A percentile compares a stretch with the other conserved stretches of the same genome.
phyloP scores from a whole-genome alignment of 2,888 invertebrate genomes.

The Trichacis sp. region DNA sequence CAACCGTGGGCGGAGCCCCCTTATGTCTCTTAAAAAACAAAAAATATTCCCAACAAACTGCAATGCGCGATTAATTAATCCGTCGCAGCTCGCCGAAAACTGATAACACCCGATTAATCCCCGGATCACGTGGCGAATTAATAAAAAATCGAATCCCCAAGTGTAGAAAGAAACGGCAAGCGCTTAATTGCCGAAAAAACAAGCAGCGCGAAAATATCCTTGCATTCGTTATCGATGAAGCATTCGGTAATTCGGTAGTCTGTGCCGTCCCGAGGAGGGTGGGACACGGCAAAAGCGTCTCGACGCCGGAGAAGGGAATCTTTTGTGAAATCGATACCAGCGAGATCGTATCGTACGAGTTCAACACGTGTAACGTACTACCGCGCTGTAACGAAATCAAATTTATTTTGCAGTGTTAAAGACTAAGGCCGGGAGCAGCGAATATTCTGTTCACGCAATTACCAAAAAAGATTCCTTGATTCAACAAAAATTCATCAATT shows the following conservation, averaged over 20 bases:
- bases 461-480: too few relatives aligned
- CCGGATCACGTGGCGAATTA: background rate
- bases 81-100: too few relatives aligned
- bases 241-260: slow-evolving; percentile 53
- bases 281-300: slow-evolving; percentile 40
- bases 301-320: slow-evolving; percentile 47
- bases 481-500: too few relatives aligned
- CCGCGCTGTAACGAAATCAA: slow-evolving; percentile 60
- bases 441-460: too few relatives aligned
- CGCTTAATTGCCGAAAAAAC: slow-evolving; percentile 6
- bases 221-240: slow-evolving; percentile 46
- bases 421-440: too few relatives aligned
- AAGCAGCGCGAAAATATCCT: slow-evolving; percentile 3
- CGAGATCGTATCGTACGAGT: slow-evolving; percentile 64
- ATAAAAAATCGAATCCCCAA: too few relatives aligned
- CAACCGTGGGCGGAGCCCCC: too few relatives aligned
- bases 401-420: too few relatives aligned
- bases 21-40: too few relatives aligned
- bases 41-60: too few relatives aligned
- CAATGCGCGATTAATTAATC: too few relatives aligned
- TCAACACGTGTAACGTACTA: slow-evolving; percentile 69
- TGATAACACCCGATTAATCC: too few relatives aligned
- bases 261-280: slow-evolving; percentile 46
- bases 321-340: slow-evolving; percentile 67
- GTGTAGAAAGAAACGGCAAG: slow-evolving; percentile 4